Percentiles rank a stretch among this genome's conserved stretches.
phyloP scores from a whole-genome alignment of 2,113 vertebrate species.

The Hylia prasina region DNA sequence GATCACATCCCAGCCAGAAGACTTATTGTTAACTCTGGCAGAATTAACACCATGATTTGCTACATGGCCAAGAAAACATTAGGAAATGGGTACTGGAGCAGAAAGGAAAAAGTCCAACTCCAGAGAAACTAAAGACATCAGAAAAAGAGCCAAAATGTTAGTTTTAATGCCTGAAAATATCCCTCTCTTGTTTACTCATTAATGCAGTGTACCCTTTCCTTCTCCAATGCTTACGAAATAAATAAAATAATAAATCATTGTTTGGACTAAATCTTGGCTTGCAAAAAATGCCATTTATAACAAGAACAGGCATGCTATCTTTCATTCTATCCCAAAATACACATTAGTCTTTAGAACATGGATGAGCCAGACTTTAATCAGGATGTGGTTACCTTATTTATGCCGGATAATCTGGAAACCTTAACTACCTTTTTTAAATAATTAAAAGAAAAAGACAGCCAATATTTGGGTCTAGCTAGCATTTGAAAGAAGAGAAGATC shows the following conservation, averaged over 20 bases:
- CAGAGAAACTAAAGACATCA: neutral
- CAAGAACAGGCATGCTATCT: neutral
- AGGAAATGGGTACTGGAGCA: neutral
- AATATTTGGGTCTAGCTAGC: neutral
- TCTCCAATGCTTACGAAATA: neutral
- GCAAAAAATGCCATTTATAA: neutral
- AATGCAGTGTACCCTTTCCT: neutral
- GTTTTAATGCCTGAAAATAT: neutral
- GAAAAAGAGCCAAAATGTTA: neutral
- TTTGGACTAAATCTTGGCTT: slow-evolving; percentile 12
- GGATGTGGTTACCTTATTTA: neutral
- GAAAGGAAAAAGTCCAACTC: neutral
- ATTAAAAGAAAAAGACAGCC: neutral
- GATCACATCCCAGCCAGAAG: neutral
- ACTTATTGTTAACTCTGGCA: neutral
- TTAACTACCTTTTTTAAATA: neutral
- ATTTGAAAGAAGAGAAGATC: neutral
- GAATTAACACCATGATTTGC: neutral
- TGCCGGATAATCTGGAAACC: neutral
- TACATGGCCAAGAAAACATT: neutral
- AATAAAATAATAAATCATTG: neutral
- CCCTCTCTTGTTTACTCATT: neutral
- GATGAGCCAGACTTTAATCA: neutral
- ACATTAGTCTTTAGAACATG: neutral
- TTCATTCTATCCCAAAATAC: neutral